Evolutionary conservation across 2,113 vertebrate species (phyloP), one percentile per base, ranked within the genome.

Genomic region (Aythya baeri): DNA sequence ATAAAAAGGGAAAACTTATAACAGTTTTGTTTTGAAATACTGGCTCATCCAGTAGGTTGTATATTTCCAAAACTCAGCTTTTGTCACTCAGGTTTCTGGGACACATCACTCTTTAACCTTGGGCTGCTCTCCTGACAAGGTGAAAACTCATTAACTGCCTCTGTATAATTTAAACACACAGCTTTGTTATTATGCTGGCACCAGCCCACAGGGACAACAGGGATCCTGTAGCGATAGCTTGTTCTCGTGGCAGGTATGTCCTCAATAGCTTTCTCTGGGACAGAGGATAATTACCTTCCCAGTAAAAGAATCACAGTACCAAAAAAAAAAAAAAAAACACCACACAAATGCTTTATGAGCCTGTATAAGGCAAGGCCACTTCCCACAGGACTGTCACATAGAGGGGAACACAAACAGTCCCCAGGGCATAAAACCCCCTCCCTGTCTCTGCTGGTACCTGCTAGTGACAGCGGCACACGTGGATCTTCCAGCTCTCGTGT

Each of bases 181-280:
- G 81, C 79, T 93, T 79, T 89, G 78, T 83, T 75, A 66, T 84
- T 82, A 9, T 52, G 74, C 66, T 94, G 84, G 54, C 91, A 92
- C 13, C 57, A 38, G 75, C 73, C 75, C 73, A 17, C 18, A 63
- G 85, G 86, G 93, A 95, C 1, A 0, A 55, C 43, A 85, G 81
- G 17, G 38, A 63, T 94, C 76, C 23, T 6, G 52, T 43, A 72
- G 67, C 0, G 4, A 49, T 46, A 83, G 84, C 55, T 89, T 90
- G 32, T 58, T 93, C 81, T 58, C 3, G 7, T 84, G 87, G 82
- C 89, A 92, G 85, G 66, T 86, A 93, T 2, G 57, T 89, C 94
- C 94, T 94, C 82, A 89, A 93, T 93, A 94, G 88, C 46, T 93
- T 77, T 93, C 97, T 83, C 89, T 94, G 96, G 86, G 78, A 89